These are phyloP conservation scores for Zaprionus africanus DNA, from an alignment of 1,140 invertebrate species.

Conservation along the genomic window DNA sequence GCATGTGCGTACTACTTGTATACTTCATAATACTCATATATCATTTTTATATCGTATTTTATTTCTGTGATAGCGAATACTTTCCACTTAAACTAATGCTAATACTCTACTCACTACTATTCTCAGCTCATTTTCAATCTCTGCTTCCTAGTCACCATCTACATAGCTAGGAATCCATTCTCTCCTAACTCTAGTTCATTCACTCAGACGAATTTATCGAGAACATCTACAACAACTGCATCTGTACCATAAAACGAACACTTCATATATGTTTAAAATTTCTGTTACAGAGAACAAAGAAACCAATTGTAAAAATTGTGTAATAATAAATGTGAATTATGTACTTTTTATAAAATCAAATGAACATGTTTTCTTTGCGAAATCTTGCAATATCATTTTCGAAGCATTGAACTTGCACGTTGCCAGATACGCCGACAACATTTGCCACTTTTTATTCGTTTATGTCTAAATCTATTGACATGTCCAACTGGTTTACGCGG, in stretches of 20 bases:
- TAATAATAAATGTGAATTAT: conserved; percentile 82
- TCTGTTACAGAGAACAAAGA: conserved; percentile 67
- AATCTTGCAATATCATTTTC: conserved; percentile 33
- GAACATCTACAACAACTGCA: conserved; percentile 39
- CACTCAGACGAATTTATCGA: conserved; percentile 74
- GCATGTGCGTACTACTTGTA: conserved; percentile 15
- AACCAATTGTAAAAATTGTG: conserved; percentile 73
- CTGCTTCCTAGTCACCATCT: conserved; percentile 74
- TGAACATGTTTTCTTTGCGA: conserved; percentile 24
- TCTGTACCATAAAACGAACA: conserved; percentile 44
- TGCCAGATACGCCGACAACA: conserved; percentile 4
- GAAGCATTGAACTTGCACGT: conserved; percentile 77
- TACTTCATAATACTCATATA: conserved; percentile 69
- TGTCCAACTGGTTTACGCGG: conserved; percentile 69
- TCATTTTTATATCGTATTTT: conserved; percentile 71
- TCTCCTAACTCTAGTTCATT: conserved; percentile 50
- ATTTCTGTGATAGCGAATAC: conserved; percentile 81
- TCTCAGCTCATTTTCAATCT: conserved; percentile 5
- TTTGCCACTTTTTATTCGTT: conserved; percentile 35
- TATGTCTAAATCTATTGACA: conserved; percentile 51
- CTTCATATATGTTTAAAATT: conserved; percentile 50
- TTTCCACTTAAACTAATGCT: conserved; percentile 42
- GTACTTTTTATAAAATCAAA: conserved; percentile 83
- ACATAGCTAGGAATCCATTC: conserved; percentile 45
- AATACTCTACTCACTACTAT: conserved; percentile 23